Evolutionary conservation across 2,888 invertebrate genomes (phyloP), one percentile per base, ranked within the genome.

Genomic region (Hermaeophaga mercurialis): DNA sequence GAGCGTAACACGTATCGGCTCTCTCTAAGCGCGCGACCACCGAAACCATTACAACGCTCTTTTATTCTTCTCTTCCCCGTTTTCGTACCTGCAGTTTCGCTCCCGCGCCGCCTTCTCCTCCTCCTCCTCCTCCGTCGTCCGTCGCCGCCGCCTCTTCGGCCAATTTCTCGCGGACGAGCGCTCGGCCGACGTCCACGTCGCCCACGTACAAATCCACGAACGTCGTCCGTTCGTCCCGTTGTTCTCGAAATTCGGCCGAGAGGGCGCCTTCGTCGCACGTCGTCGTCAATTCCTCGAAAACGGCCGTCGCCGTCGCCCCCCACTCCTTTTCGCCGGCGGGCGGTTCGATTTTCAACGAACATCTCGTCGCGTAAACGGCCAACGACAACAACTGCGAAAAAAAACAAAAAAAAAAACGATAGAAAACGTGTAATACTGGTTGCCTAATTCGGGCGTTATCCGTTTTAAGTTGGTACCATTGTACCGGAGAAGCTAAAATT

Each of bases 311-410:
- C 0, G 84, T 82, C 0, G 84, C 80, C 64, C 83, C 84, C 67
- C 87, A 86, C 82, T 89, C 89, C 0, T 82, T 83, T 19, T 84
- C 84, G 0, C 83, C 79, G n/a, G n/a, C n/a, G n/a, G n/a, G n/a
- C 0, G 90, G 85, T 8, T 84, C 80, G 0, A 89, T 81, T 66
- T 89, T 85, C 7, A 91, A 80, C 54, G 87, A 85, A 31, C 88
- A 85, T 57, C 85, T 84, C 11, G 85, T 73, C 0, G 85, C 85
- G 63, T 82, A 84, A 8, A 81, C 78, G 57, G 84, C 84, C 0
- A 82, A 70, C 0, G 79, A 75, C 38, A 83, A 82, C 66, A 87
- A 76, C 9, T 52, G 12, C 12, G 31, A 26, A 39, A 17, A 36
- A 47, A 39, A 6, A n/a, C n/a, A n/a, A n/a, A n/a, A n/a, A n/a